Base-by-base conservation (phyloP, 2,113 vertebrate genomes). In the Gymnorhina tibicen region DNA sequence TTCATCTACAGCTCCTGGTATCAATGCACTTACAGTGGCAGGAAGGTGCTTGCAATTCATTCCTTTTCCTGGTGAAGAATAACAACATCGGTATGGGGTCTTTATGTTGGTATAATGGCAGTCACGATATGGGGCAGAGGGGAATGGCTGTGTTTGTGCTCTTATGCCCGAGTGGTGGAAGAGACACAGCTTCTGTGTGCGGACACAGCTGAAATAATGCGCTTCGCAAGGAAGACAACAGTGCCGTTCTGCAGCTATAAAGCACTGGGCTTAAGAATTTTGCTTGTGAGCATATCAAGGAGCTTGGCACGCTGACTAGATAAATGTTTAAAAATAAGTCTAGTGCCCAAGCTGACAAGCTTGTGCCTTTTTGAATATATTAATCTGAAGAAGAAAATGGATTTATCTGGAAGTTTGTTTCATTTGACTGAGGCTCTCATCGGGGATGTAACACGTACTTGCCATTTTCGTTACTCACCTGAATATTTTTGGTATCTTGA, bases 251-350 rank as follows among this genome's bases (percentile, higher is more conserved):
- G 79, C 73, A 49, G 67, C 70, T 63, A 63, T 85, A 94, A 91
- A 92, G 83, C 44, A 30, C 83, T 6, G 41, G 56, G 76, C 88
- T 93, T 96, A 91, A 96, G 92, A 93, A 81, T 94, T 97, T 91
- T 95, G 88, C 92, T 64, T 74, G 62, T 81, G 88, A 94, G 80
- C 91, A 4, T 95, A 90, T 97, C 88, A 92, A 86, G 80, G 77
- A 95, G 69, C 68, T 96, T 92, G 91, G 93, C 93, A 96, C 84
- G 93, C 85, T 96, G 95, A 95, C 95, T 76, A 97, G 96, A 97
- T 96, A 96, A 96, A 95, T 85, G 95, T 96, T 96, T 96, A 96
- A 96, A 97, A 97, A 96, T 97, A 96, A 97, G 66, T 89, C 93
- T 78, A 89, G 92, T 87, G 76, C n/a, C 91, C 88, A 89, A 84